Evolutionary conservation across 2,113 vertebrate species (phyloP).

Genomic region (Colaptes auratus): DNA sequence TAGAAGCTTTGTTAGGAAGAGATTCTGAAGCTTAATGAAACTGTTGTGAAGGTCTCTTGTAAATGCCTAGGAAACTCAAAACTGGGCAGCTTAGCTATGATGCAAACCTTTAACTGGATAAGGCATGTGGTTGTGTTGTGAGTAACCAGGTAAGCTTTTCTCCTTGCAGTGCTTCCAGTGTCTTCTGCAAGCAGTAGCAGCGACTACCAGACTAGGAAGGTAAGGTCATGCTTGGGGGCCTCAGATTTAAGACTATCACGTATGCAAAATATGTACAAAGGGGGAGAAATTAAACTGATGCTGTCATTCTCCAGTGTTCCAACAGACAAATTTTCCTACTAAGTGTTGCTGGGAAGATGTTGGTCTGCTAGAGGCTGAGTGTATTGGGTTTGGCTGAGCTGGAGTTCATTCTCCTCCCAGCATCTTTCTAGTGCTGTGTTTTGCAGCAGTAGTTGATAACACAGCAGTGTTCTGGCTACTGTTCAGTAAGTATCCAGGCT

Average conservation of each 20-base stretch:
- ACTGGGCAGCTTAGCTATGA: background rate
- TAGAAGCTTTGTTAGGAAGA: background rate
- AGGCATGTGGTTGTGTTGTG: fast-evolving
- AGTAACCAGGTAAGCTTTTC: background rate
- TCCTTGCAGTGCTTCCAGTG: conserved; percentile 71
- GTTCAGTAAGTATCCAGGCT: too few relatives aligned
- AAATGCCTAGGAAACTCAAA: background rate
- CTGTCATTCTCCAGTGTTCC: background rate
- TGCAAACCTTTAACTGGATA: background rate
- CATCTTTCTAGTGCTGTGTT: too few relatives aligned
- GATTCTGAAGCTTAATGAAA: fast-evolving
- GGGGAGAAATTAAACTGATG: background rate
- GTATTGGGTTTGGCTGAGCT: too few relatives aligned
- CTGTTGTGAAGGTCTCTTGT: background rate
- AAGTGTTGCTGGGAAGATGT: too few relatives aligned
- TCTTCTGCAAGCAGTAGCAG: conserved; percentile 57
- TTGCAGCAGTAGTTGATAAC: too few relatives aligned
- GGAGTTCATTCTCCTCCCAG: too few relatives aligned
- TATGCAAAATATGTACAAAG: fast-evolving
- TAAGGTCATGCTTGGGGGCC: background rate
- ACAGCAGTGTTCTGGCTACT: too few relatives aligned
- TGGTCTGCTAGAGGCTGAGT: background rate
- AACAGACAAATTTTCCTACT: too few relatives aligned
- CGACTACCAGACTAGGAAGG: conserved; percentile 29
- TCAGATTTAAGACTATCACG: fast-evolving